Percentiles rank a stretch among this genome's conserved stretches.
Evolutionary conservation across 1,140 invertebrate species (phyloP).

Genomic region (Bombus waltoni): DNA sequence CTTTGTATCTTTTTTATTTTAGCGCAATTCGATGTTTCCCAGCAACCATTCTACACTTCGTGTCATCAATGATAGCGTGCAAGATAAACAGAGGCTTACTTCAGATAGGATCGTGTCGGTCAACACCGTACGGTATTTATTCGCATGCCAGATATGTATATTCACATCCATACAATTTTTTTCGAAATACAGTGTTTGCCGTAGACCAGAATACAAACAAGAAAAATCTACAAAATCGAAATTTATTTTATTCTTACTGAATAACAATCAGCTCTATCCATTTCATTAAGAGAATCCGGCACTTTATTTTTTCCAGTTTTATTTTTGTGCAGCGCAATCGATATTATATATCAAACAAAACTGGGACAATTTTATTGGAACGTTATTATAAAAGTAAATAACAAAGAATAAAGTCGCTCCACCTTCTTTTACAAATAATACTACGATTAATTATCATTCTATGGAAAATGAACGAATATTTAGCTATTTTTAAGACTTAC

Average conservation of each 20-base stretch:
- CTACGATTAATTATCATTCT: too few species aligned
- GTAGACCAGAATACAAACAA: neutral
- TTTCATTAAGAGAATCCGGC: too few species aligned
- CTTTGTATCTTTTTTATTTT: neutral
- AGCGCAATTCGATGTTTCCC: too few species aligned
- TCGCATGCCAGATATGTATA: neutral
- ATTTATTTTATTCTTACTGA: neutral
- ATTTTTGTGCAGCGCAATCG: too few species aligned
- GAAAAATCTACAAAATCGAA: neutral
- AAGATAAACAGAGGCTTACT: constrained; percentile 5
- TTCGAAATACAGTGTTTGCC: neutral
- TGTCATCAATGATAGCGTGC: neutral
- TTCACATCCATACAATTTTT: neutral
- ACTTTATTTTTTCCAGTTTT: too few species aligned
- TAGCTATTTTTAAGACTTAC: neutral
- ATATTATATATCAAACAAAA: too few species aligned
- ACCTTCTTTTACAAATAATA: too few species aligned
- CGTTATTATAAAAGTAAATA: too few species aligned
- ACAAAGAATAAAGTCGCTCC: too few species aligned
- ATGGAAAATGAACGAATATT: too few species aligned
- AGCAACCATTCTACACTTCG: neutral
- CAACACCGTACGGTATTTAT: neutral
- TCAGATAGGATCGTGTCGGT: neutral
- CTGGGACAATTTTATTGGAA: too few species aligned
- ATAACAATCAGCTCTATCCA: too few species aligned